Conservation (phyloP, 2,113 vertebrate species). For the Toxotes chatareus region DNA sequence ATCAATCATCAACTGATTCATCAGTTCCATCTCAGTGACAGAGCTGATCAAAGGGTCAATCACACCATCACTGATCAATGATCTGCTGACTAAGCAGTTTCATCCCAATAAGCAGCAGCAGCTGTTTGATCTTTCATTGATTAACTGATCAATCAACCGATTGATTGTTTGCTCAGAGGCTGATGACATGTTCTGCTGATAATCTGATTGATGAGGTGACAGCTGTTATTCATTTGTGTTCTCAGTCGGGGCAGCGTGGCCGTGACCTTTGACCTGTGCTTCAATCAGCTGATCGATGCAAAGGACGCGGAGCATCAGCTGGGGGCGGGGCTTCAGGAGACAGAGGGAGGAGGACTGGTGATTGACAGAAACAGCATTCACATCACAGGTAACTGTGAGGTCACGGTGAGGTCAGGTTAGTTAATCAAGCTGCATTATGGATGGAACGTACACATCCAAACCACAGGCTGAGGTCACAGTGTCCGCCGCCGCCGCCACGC, state of each 20-base stretch:
- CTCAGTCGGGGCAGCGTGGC: constrained; percentile 79
- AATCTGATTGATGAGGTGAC: background rate
- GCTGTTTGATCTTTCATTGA: background rate
- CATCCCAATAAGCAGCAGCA: background rate
- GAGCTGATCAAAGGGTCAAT: too few relatives aligned
- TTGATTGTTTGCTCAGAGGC: background rate
- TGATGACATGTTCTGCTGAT: too few relatives aligned
- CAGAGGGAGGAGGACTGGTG: constrained; percentile 30
- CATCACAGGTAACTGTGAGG: constrained; percentile 67
- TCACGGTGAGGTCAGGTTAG: background rate
- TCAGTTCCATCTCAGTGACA: background rate
- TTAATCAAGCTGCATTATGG: too few relatives aligned
- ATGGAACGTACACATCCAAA: too few relatives aligned
- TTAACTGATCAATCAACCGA: background rate
- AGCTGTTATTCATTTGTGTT: background rate
- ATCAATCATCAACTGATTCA: background rate
- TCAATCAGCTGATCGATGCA: constrained; percentile 45
- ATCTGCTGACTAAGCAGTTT: background rate
- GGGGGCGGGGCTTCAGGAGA: constrained; percentile 62
- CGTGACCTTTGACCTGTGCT: constrained; percentile 76
- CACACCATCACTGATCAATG: background rate
- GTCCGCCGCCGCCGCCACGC: too few relatives aligned
- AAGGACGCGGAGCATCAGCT: constrained; percentile 62
- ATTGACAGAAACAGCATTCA: constrained; percentile 72
- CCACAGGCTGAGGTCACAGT: too few relatives aligned